phyloP scores from a whole-genome alignment of 2,797 vertebrate species.

The Choloepus didactylus region DNA sequence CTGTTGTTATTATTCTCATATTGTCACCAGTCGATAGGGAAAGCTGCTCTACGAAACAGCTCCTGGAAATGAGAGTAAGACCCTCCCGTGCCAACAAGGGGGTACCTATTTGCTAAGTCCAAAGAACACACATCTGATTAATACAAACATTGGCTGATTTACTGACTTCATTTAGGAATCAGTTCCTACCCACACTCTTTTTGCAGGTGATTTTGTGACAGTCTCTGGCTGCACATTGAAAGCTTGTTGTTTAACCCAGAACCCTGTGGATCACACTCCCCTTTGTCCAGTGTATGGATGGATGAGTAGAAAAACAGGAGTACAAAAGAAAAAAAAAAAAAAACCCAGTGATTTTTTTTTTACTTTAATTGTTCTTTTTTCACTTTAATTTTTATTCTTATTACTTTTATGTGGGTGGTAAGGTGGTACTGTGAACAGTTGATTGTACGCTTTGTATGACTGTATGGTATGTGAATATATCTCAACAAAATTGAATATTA shows the following conservation, averaged over 20 bases:
- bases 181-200: background rate
- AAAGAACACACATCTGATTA: background rate
- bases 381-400: too few species aligned
- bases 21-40: background rate
- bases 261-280: too few species aligned
- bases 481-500: too few species aligned
- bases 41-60: background rate
- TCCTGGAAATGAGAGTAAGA: background rate
- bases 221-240: background rate
- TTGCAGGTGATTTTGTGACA: background rate
- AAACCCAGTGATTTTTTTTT: too few species aligned
- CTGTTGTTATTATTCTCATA: background rate
- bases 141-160: background rate
- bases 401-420: too few species aligned
- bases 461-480: too few species aligned
- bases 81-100: background rate
- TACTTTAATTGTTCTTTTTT: too few species aligned
- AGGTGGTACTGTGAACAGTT: too few species aligned
- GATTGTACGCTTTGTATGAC: too few species aligned
- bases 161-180: background rate
- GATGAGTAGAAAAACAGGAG: too few species aligned
- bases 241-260: background rate
- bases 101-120: background rate
- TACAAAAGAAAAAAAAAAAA: too few species aligned
- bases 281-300: too few species aligned